Evolutionary conservation across 2,888 invertebrate species (phyloP).

Genomic region (Calliscelio sp.): DNA sequence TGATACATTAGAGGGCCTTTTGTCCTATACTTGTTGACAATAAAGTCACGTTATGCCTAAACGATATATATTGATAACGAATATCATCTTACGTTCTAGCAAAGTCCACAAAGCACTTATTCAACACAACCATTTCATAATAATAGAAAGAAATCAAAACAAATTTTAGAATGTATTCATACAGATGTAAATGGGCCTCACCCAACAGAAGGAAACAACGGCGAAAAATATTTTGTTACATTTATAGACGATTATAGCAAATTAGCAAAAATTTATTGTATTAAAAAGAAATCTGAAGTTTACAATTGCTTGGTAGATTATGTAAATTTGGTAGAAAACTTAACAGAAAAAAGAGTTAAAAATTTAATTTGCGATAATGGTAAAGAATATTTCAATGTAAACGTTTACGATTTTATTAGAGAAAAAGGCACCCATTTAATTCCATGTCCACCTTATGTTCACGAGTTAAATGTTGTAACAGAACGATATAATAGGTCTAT

Average conservation of each 20-base stretch:
- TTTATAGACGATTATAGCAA: slow-evolving; percentile 56
- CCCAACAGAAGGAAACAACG: neutral
- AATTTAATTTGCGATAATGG: slow-evolving; percentile 40
- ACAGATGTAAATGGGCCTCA: slow-evolving; percentile 1
- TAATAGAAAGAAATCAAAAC: neutral
- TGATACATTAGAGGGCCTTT: too few relatives aligned
- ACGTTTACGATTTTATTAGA: neutral
- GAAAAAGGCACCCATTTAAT: slow-evolving; percentile 34
- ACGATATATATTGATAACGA: too few relatives aligned
- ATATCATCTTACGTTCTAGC: too few relatives aligned
- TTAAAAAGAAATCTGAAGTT: slow-evolving; percentile 68
- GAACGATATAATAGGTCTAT: slow-evolving; percentile 39
- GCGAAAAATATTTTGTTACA: neutral
- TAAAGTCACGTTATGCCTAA: too few relatives aligned
- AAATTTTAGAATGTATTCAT: neutral
- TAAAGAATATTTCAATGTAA: neutral
- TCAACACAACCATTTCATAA: too few relatives aligned
- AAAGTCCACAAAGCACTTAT: too few relatives aligned
- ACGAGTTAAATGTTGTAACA: slow-evolving; percentile 41
- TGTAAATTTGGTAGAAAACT: slow-evolving; percentile 36
- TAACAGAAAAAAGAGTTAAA: slow-evolving; percentile 31
- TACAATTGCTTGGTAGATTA: slow-evolving; percentile 49
- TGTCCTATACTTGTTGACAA: too few relatives aligned
- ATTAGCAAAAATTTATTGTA: slow-evolving; percentile 50
- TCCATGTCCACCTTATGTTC: slow-evolving; percentile 36